Base-by-base conservation (phyloP, 2,888 invertebrate genomes). In the Minunthozetes semirufus region DNA sequence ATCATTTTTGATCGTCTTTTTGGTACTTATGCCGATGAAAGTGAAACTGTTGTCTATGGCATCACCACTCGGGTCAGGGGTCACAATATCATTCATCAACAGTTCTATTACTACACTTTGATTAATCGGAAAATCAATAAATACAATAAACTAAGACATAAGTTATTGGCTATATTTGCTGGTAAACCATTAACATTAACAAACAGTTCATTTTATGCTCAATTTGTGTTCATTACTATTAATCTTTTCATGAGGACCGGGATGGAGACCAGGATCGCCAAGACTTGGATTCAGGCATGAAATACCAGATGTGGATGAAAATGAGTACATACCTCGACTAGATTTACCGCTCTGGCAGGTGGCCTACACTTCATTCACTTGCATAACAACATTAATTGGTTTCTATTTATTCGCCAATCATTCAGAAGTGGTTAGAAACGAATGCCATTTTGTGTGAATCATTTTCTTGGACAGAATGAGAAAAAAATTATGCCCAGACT, bases 1-100 rank as follows among this genome's bases (percentile, higher is more conserved):
- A 95, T 95, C 79, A 87, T 95, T 80, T 95, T 94, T 94, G 92
- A 92, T 81, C 84, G 89, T 68, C 81, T 92, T 15, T 92, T 92
- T 80, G 91, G 91, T 0, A 93, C 93, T 5, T 94, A 93, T 84
- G 88, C 87, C 77, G 87, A 88, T 1, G 93, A 93, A 83, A 70
- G 76, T 13, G 87, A 90, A 79, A 88, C 91, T 80, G 90, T 93
- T 29, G 87, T 92, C 42, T 94, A 93, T 81, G 94, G 94, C 0
- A 85, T 93, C 19, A 91, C 92, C 0, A 89, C 89, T 81, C 90
- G 91, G 81, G 88, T 91, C 77, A 88, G 88, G 3, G 89, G 90
- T 0, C 92, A 92, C 84, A 90, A 92, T 82, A 90, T 91, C 0
- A 80, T 92, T 17, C 63, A 74, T 22, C 53, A 74, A 33, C 85